Percentiles rank a stretch among this genome's conserved stretches.
Evolutionary conservation across 2,113 vertebrate species (phyloP).

Genomic region (Tetraodon nigroviridis): DNA sequence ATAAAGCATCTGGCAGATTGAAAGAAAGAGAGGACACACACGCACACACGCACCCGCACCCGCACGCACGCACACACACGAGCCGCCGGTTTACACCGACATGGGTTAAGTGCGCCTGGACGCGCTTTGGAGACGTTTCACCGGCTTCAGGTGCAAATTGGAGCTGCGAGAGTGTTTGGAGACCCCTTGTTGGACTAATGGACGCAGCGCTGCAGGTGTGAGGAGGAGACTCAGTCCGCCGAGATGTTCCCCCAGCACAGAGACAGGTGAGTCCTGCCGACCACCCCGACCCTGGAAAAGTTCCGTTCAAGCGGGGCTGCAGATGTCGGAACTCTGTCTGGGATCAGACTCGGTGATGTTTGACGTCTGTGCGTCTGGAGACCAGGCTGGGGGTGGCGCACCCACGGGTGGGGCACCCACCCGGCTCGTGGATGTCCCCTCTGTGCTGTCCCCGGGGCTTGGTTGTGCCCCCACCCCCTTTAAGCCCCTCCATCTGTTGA

Average conservation of each 20-base stretch:
- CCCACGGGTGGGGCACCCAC: no score
- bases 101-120: constrained; percentile 67
- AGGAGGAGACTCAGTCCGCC: constrained; percentile 55
- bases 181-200: constrained; percentile 1
- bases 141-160: background rate
- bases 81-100: constrained; percentile 38
- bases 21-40: constrained; percentile 7
- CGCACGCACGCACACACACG: background rate
- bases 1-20: constrained; percentile 45
- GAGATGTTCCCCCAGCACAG: constrained; percentile 79
- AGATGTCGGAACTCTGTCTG: no score
- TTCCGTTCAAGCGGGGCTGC: no score
- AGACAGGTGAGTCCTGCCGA: constrained; percentile 74
- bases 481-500: constrained; percentile 48
- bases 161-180: background rate
- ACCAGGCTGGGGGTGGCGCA: background rate
- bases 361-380: constrained; percentile 16
- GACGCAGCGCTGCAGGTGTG: background rate
- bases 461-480: constrained; percentile 32
- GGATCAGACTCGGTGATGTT: constrained; percentile 5
- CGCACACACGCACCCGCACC: background rate
- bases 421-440: no score
- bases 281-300: no score
- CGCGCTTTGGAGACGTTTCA: background rate
- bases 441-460: constrained; percentile 3